Conservation (phyloP, 1,140 invertebrate genomes). For the Parapsyche elsis region DNA sequence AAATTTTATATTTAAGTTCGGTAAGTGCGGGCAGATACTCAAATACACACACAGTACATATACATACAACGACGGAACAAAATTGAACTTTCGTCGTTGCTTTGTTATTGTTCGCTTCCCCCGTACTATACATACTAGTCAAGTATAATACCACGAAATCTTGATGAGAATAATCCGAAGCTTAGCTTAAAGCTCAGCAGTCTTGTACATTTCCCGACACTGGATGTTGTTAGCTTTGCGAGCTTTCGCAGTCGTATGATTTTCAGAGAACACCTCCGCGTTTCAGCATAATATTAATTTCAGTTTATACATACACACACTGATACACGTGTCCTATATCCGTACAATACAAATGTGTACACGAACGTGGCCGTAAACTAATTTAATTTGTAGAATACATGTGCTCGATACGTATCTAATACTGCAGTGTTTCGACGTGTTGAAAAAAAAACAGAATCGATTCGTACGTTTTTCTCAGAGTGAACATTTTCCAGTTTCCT, state of each 20-base stretch:
- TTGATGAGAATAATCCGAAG: constrained; percentile 24
- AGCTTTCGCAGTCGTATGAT: constrained; percentile 13
- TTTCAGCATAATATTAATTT: constrained; percentile 14
- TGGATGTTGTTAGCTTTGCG: constrained; percentile 23
- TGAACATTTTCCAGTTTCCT: background rate
- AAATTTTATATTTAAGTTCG: too few relatives aligned
- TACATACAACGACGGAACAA: too few relatives aligned
- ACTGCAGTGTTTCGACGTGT: background rate
- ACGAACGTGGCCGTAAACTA: too few relatives aligned
- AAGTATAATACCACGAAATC: constrained; percentile 10
- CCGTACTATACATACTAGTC: background rate
- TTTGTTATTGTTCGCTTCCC: background rate
- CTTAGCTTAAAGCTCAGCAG: constrained; percentile 18
- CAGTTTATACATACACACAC: background rate
- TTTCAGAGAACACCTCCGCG: background rate
- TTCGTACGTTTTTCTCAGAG: background rate
- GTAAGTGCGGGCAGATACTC: too few relatives aligned
- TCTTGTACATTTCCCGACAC: constrained; percentile 3
- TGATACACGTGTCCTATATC: too few relatives aligned
- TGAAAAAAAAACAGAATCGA: background rate
- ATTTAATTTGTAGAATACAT: too few relatives aligned
- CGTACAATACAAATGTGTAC: too few relatives aligned
- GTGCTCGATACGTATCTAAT: too few relatives aligned
- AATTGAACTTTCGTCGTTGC: too few relatives aligned
- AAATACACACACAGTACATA: too few relatives aligned